phyloP scores from a whole-genome alignment of 1,140 invertebrate genomes.

The Branchinecta lynchi region DNA sequence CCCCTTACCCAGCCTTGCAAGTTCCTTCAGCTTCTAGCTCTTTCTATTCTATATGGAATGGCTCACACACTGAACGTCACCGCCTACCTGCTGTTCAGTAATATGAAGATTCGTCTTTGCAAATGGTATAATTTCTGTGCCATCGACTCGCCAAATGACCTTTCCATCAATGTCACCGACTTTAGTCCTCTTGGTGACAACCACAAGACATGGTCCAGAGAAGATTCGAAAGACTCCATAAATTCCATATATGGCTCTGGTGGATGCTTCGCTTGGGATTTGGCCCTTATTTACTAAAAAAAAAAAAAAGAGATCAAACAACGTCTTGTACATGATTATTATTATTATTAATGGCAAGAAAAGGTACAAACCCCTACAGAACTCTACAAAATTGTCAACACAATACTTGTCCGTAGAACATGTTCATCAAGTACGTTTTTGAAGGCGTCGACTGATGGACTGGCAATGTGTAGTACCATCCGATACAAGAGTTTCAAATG shows the following conservation, averaged over 20 bases:
- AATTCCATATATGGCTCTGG: slow-evolving; percentile 69
- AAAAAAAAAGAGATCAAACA: slow-evolving; percentile 18
- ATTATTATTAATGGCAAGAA: too few relatives aligned
- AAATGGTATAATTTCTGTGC: slow-evolving; percentile 73
- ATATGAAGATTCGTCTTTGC: slow-evolving; percentile 65
- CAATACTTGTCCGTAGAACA: too few relatives aligned
- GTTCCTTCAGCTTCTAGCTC: too few relatives aligned
- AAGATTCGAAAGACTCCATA: slow-evolving; percentile 70
- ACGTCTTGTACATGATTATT: too few relatives aligned
- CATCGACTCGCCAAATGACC: slow-evolving; percentile 65
- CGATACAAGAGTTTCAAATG: too few relatives aligned
- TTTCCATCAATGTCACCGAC: slow-evolving; percentile 72
- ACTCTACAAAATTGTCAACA: too few relatives aligned
- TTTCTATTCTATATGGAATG: too few relatives aligned
- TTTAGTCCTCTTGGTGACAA: slow-evolving; percentile 68
- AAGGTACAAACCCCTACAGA: too few relatives aligned
- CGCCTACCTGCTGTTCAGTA: slow-evolving; percentile 52
- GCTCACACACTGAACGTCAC: slow-evolving; percentile 17
- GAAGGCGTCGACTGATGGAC: too few relatives aligned
- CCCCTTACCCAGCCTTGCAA: too few relatives aligned
- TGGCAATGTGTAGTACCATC: too few relatives aligned
- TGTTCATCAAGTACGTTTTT: too few relatives aligned
- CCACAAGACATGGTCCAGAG: slow-evolving; percentile 71
- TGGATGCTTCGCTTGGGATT: slow-evolving; percentile 44
- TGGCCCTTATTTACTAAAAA: slow-evolving; percentile 38